Evolutionary conservation across 92 coral and sea anemone species (phyloP).

Genomic region (Umimayanthus kanabou): DNA sequence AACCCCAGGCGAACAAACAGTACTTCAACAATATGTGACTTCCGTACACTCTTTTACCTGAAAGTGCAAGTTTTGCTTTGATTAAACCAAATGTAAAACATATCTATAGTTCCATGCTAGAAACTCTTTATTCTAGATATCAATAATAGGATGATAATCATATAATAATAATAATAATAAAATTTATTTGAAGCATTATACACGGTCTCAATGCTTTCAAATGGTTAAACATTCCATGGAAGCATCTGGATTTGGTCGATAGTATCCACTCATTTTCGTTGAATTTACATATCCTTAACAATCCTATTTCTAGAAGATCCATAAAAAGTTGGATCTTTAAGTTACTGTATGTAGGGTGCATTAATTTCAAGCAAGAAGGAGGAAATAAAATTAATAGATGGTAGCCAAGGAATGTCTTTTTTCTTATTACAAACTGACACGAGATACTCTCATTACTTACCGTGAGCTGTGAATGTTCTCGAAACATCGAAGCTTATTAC

Average conservation of each 20-base stretch:
- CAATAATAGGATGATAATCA: no score
- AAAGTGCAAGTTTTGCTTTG: background rate
- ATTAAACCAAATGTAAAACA: no score
- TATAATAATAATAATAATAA: no score
- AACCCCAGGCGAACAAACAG: conserved; percentile 12
- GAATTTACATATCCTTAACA: no score
- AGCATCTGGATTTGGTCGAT: no score
- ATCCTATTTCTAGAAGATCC: no score
- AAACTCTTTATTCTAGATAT: background rate
- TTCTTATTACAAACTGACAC: background rate
- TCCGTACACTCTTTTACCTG: background rate
- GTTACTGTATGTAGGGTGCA: no score
- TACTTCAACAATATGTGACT: background rate
- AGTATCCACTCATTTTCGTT: no score
- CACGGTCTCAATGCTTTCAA: no score
- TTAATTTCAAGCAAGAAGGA: background rate
- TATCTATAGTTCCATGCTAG: background rate
- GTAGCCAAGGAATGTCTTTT: background rate
- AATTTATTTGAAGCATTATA: no score
- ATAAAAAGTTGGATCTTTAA: no score
- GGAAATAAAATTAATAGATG: background rate
- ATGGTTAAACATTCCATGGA: no score
- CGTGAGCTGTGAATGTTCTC: conserved; percentile 37
- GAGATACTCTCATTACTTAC: conserved; percentile 14
- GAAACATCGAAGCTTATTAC: conserved; percentile 49